Percentiles rank a stretch among this genome's conserved stretches.
These are phyloP conservation scores for Thamnophis elegans DNA, from an alignment of 2,797 vertebrate genomes.

Conservation along the genomic window DNA sequence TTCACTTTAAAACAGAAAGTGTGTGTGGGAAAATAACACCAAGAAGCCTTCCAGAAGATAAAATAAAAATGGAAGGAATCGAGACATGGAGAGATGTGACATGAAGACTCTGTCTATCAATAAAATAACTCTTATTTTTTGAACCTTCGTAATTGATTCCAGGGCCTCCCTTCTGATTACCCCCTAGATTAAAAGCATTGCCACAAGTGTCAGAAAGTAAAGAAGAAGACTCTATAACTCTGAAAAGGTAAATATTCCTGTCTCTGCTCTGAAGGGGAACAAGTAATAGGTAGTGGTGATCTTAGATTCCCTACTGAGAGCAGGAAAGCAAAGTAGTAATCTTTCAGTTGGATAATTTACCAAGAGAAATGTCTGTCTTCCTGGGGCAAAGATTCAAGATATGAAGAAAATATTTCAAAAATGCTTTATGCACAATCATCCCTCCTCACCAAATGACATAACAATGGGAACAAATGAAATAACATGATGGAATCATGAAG, in stretches of 20 bases:
- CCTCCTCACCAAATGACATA: background rate
- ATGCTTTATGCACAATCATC: background rate
- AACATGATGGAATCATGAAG: background rate
- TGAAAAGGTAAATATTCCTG: background rate
- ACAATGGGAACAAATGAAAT: background rate
- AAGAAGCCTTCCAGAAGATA: background rate
- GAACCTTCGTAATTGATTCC: background rate
- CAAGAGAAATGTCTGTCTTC: background rate
- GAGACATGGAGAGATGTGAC: background rate
- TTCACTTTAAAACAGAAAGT: background rate
- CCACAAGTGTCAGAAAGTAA: background rate
- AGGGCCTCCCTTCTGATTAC: background rate
- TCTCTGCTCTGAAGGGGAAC: background rate
- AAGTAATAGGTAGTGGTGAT: background rate
- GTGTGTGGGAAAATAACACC: background rate
- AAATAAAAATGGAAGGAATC: background rate
- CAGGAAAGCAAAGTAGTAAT: background rate
- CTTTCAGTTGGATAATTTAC: background rate
- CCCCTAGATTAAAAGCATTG: background rate
- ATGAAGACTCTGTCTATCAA: background rate
- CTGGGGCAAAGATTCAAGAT: background rate
- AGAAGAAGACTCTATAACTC: background rate
- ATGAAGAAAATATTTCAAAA: background rate
- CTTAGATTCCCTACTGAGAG: background rate
- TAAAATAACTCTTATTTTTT: background rate